Evolutionary conservation across 2,888 invertebrate genomes (phyloP), one percentile per base, ranked within the genome.

Genomic region (Diarsia brunnea): DNA sequence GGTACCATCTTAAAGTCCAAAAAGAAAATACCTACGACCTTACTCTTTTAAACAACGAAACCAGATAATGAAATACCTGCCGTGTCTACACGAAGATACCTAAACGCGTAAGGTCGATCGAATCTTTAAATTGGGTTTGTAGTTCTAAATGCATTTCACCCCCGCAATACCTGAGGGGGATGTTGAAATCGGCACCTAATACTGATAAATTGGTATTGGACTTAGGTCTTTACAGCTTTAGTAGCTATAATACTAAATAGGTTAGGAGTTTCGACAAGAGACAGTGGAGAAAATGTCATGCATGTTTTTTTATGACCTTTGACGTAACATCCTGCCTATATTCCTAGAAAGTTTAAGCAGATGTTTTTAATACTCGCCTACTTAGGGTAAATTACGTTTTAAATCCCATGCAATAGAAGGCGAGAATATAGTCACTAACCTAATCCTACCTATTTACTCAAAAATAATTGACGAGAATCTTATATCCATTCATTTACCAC

Each of bases 121-220:
- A 66, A 38, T 67, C 8, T 27, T 58, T 21, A 70, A 75, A 79
- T 79, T 49, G 64, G 63, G 55, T 79, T 69, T 60, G 49, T 58
- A 51, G 43, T 63, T 24, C 27, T 47, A 53, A 69, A 53, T 69
- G 60, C 38, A 78, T 66, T 24, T 53, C 49, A 21, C 55, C 45
- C 27, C 5, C 43, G 4, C 38, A 51, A 21, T 58, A 69, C 75
- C 75, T 51, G 74, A 60, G 38, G 5, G 51, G 51, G 10, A 27
- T 55, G 69, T 55, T 67, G 19, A 14, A 63, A 38, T 53, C 14
- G 4, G 31, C 4, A 21, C 8, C 14, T 67, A 63, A 63, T n/a
- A 24, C 61, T 51, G 49, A 75, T 63, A 81, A 67, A 81, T 67
- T 69, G 14, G 21, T 68, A 67, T 24, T 60, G 38, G 7, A 51